phyloP scores from a whole-genome alignment of 2,888 invertebrate species.

The Pogonocherus hispidulus region DNA sequence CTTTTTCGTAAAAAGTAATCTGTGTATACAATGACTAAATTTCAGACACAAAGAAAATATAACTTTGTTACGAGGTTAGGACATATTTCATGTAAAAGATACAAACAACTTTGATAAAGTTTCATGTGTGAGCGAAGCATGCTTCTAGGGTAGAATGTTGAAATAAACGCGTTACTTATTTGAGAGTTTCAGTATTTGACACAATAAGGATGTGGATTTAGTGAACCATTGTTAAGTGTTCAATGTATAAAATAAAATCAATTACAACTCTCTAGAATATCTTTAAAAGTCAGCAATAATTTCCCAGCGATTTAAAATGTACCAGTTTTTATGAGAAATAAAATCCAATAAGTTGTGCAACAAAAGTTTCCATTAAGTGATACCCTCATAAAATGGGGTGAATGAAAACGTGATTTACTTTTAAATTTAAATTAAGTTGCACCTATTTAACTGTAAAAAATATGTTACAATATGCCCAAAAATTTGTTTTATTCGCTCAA shows the following conservation, averaged over 20 bases:
- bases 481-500: too few species aligned
- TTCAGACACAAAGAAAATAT: slow-evolving; percentile 37
- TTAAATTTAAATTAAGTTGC: slow-evolving; percentile 14
- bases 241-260: slow-evolving; percentile 51
- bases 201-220: slow-evolving; percentile 55
- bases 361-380: slow-evolving; percentile 18
- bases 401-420: slow-evolving; percentile 9
- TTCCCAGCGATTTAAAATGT: slow-evolving; percentile 18
- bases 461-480: too few species aligned
- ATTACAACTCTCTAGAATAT: slow-evolving; percentile 54
- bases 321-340: slow-evolving; percentile 6
- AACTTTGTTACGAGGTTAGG: slow-evolving; percentile 43
- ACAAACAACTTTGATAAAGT: slow-evolving; percentile 42
- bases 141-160: slow-evolving; percentile 37
- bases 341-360: slow-evolving; percentile 8
- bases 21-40: slow-evolving; percentile 22
- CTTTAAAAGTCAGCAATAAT: slow-evolving; percentile 43
- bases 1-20: slow-evolving; percentile 18
- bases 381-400: slow-evolving; percentile 2
- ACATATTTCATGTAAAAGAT: slow-evolving; percentile 48
- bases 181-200: slow-evolving; percentile 59
- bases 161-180: slow-evolving; percentile 56
- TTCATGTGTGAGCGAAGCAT: slow-evolving; percentile 38
- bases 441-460: too few species aligned
- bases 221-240: slow-evolving; percentile 48